Conservation (phyloP, 2,797 vertebrate genomes). For the Neosilurus mollespiculum region DNA sequence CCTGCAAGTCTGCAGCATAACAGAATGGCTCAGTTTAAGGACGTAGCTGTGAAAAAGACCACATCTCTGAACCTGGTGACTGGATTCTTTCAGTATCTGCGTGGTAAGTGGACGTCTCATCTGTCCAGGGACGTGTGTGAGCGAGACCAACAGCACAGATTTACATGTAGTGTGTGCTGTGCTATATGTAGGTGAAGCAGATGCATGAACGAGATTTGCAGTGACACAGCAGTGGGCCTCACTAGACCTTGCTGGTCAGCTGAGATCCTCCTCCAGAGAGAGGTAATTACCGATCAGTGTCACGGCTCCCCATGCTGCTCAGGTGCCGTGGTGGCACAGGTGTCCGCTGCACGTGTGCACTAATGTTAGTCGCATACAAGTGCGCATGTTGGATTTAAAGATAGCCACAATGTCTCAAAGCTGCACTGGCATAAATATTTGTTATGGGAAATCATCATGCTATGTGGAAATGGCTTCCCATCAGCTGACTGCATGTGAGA, state of each 20-base stretch:
- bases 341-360: slow-evolving; percentile 67
- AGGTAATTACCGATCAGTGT: slow-evolving; percentile 68
- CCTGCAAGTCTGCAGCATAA: slow-evolving; percentile 60
- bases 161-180: slow-evolving; percentile 56
- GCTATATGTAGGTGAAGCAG: slow-evolving; percentile 59
- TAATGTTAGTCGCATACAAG: slow-evolving; percentile 58
- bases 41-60: slow-evolving; percentile 75
- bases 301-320: slow-evolving; percentile 50
- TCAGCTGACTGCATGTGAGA: slow-evolving; percentile 47
- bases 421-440: slow-evolving; percentile 54
- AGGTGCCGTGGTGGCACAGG: slow-evolving; percentile 49
- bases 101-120: slow-evolving; percentile 79
- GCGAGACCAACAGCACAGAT: slow-evolving; percentile 28
- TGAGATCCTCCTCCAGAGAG: slow-evolving; percentile 60
- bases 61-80: slow-evolving; percentile 79
- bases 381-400: slow-evolving; percentile 69
- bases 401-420: slow-evolving; percentile 64
- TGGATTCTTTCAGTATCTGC: slow-evolving; percentile 80
- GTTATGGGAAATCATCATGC: slow-evolving; percentile 19
- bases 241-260: slow-evolving; percentile 69
- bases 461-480: slow-evolving; percentile 32
- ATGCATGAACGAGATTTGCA: slow-evolving; percentile 61
- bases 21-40: slow-evolving; percentile 80
- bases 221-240: slow-evolving; percentile 61
- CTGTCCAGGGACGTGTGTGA: slow-evolving; percentile 38